Conservation (phyloP, 2,113 vertebrate genomes). For the Donacobius atricapilla region DNA sequence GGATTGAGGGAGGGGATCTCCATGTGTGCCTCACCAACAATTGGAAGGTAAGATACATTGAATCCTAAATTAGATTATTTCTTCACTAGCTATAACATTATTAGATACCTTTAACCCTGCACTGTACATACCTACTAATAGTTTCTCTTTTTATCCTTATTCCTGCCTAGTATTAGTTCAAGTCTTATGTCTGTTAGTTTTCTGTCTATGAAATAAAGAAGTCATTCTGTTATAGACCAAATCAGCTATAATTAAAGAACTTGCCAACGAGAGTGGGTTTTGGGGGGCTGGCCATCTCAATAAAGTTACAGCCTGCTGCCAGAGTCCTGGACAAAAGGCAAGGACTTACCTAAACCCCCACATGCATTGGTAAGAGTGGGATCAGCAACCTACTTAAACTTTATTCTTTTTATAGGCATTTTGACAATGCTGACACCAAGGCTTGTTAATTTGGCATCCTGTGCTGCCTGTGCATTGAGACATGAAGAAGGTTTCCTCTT, state of each 20-base stretch:
- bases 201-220: background rate
- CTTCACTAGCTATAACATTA: background rate
- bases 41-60: background rate
- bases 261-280: background rate
- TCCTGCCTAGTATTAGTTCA: background rate
- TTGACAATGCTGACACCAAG: background rate
- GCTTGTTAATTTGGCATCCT: background rate
- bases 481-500: background rate
- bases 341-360: too few relatives aligned
- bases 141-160: background rate
- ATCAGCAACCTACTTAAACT: background rate
- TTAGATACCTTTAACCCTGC: background rate
- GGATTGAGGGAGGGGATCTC: background rate
- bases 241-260: background rate
- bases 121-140: background rate
- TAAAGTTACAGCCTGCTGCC: background rate
- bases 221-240: background rate
- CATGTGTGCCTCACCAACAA: background rate
- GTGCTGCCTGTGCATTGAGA: background rate
- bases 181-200: background rate
- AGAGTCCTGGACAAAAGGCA: background rate
- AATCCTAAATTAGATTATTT: background rate
- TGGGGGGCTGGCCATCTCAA: background rate
- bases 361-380: background rate
- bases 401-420: background rate